A percentile compares a stretch with the other conserved stretches of the same genome.
These are phyloP conservation scores for Dromas ardeola DNA, from an alignment of 2,113 vertebrate genomes.

Conservation along the genomic window DNA sequence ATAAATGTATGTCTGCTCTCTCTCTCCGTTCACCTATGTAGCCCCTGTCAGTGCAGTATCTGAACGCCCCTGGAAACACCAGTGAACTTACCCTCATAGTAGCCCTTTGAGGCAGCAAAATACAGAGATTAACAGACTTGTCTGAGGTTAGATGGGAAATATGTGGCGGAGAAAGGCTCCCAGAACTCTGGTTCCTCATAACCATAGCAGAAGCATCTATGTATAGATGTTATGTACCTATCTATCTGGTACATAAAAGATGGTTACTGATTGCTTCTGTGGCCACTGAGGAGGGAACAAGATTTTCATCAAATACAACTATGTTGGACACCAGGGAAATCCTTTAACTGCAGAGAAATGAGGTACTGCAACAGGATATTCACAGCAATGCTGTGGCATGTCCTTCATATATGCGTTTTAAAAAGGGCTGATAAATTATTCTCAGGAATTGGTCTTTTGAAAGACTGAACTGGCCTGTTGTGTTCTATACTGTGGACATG, in stretches of 20 bases:
- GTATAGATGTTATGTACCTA: background rate
- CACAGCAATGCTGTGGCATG: background rate
- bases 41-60: background rate
- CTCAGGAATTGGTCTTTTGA: background rate
- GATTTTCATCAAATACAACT: background rate
- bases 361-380: background rate
- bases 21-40: background rate
- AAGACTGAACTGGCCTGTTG: background rate
- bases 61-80: background rate
- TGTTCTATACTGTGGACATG: background rate
- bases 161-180: background rate
- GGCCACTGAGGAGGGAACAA: background rate
- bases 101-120: background rate
- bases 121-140: background rate
- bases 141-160: background rate
- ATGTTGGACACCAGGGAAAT: background rate
- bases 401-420: background rate
- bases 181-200: background rate
- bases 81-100: background rate
- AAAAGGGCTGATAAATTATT: background rate
- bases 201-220: background rate
- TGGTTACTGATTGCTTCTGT: background rate
- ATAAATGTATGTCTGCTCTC: background rate
- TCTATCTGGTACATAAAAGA: background rate
- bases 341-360: background rate